Conservation (phyloP, 2,888 invertebrate genomes). For the Ischnura elegans region DNA sequence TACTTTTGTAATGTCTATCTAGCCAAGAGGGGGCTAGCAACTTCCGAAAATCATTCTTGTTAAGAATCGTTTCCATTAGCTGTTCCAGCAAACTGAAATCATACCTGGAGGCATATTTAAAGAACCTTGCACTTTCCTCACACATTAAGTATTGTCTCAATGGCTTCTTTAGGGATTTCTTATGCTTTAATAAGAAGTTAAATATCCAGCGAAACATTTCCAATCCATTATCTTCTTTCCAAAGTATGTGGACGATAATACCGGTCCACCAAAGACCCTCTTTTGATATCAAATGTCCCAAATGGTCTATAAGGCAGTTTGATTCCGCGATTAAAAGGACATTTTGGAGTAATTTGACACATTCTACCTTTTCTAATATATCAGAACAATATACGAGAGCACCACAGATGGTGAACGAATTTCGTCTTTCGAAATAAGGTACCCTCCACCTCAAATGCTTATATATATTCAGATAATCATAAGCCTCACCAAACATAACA, state of each 20-base stretch:
- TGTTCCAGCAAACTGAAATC: too few species aligned
- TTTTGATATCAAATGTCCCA: background rate
- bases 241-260: background rate
- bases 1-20: too few species aligned
- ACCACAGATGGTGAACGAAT: background rate
- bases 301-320: background rate
- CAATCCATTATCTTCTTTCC: background rate
- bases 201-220: background rate
- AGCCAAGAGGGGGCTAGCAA: too few species aligned
- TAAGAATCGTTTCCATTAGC: too few species aligned
- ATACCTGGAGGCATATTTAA: too few species aligned
- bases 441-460: too few species aligned
- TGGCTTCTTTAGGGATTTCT: background rate
- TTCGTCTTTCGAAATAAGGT: too few species aligned
- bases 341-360: too few species aligned
- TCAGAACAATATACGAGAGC: background rate
- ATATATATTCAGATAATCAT: background rate
- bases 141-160: too few species aligned
- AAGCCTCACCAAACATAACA: background rate
- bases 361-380: background rate
- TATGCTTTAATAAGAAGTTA: background rate
- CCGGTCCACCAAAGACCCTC: background rate
- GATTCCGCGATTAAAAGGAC: too few species aligned
- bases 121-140: too few species aligned
- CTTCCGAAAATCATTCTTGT: too few species aligned